Base-by-base conservation (phyloP, 2,797 vertebrate genomes). In the Phoxinus dragarum region DNA sequence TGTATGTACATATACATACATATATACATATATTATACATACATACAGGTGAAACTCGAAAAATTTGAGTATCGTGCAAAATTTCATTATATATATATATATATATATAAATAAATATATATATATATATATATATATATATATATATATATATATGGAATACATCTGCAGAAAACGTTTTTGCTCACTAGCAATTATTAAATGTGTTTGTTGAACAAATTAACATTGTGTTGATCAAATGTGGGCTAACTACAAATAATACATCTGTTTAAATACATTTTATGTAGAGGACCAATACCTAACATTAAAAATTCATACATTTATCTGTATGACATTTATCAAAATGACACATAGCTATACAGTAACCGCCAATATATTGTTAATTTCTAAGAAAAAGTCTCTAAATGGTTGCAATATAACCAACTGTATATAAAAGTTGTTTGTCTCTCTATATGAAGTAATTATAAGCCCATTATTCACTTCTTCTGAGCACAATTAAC, bases 401-500 rank as follows among this genome's bases (percentile, higher is more conserved):
- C 27, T 31, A 66, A 59, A 69, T 40, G 36, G 10, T 69, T 72
- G 11, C 69, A 47, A 31, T 73, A 67, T 49, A 49, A 80, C 59
- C 19, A 49, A 47, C 27, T 3, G 1, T 67, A 16, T 42, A 59
- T 49, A 82, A n/a, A 83, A 23, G 23, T 72, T 66, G 10, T 36
- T 4, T 34, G 5, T 54, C 56, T 21, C 59, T 31, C 17, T 42
- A 36, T 42, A 56, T 40, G 40, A 81, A 75, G 49, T 67, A 86
- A 86, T 42, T 67, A 77, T 71, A 47, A 69, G 27, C 8, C 77
- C 64, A 75, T 78, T 78, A 74, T 83, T 69, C 52, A 73, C 54
- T 81, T 87, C 74, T 69, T 69, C 38, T 17, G 64, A 21, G 73
- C 75, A 88, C 86, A 86, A 80, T 85, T 44, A 42, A 27, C 85